Percentiles rank a stretch among this genome's conserved stretches.
Conservation (phyloP, 2,113 vertebrate genomes). For the Paedocypris sp. region DNA sequence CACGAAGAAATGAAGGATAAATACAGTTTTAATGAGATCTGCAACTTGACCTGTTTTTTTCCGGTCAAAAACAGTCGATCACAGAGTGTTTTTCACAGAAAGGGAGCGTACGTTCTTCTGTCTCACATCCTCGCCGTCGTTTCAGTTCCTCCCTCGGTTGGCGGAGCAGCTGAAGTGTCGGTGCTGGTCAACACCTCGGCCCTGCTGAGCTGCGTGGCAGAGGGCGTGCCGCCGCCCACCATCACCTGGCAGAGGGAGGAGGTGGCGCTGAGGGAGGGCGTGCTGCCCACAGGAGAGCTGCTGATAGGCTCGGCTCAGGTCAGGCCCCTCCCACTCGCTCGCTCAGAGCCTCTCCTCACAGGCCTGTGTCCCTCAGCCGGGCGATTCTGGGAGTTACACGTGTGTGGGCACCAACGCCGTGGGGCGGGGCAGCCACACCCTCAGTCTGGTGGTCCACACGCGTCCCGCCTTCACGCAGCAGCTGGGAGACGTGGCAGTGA, state of each 20-base stretch:
- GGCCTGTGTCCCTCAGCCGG: conserved; percentile 57
- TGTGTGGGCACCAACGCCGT: conserved; percentile 75
- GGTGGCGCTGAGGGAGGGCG: conserved; percentile 48
- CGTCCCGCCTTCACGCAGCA: conserved; percentile 79
- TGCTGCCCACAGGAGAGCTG: conserved; percentile 74
- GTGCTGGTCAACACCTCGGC: conserved; percentile 66
- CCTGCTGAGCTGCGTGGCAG: conserved; percentile 68
- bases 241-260: conserved; percentile 75
- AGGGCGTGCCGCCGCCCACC: conserved; percentile 76
- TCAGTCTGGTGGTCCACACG: conserved; percentile 67
- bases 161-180: conserved; percentile 42
- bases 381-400: conserved; percentile 80
- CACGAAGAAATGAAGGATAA: too few species aligned
- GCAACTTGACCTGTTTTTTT: too few species aligned
- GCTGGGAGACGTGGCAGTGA: conserved; percentile 75
- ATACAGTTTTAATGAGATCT: too few species aligned
- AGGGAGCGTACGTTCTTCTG: background rate
- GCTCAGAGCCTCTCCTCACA: too few species aligned
- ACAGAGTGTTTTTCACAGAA: too few species aligned
- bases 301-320: conserved; percentile 74
- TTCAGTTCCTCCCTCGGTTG: conserved; percentile 81
- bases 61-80: too few species aligned
- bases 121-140: background rate
- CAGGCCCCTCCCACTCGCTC: conserved; percentile 31
- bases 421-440: conserved; percentile 67